Evolutionary conservation across 2,888 invertebrate genomes (phyloP).

Genomic region (Melikaiella ostensackeni): DNA sequence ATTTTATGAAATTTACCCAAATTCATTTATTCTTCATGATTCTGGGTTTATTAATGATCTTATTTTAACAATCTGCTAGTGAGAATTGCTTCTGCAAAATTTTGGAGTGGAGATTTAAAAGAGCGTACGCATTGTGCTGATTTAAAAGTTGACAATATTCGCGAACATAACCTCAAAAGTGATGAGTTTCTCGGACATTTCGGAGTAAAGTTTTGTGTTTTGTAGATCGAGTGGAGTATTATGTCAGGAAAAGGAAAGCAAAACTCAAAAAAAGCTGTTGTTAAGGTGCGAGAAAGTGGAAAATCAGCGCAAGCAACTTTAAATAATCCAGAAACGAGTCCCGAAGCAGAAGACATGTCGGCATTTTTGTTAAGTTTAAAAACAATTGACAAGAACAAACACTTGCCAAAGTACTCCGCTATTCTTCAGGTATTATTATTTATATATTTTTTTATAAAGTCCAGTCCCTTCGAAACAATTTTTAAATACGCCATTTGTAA

Average conservation of each 20-base stretch:
- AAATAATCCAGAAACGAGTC: slow-evolving; percentile 64
- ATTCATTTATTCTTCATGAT: background rate
- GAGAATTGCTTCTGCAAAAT: background rate
- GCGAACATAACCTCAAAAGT: background rate
- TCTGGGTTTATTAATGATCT: background rate
- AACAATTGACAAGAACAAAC: slow-evolving; percentile 83
- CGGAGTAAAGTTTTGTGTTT: background rate
- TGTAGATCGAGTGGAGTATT: background rate
- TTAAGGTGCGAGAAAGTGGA: slow-evolving; percentile 69
- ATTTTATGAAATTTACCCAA: background rate
- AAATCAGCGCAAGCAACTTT: slow-evolving; percentile 64
- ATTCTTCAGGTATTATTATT: slow-evolving; percentile 69
- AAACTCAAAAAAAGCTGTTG: slow-evolving; percentile 70
- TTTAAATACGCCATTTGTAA: background rate
- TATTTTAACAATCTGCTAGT: background rate
- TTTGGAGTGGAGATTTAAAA: background rate
- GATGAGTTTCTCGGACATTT: background rate
- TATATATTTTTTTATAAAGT: background rate
- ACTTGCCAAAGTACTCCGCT: slow-evolving; percentile 82
- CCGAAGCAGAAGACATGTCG: slow-evolving; percentile 67
- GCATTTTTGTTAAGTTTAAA: slow-evolving; percentile 82
- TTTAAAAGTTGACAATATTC: background rate
- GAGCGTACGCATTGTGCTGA: background rate
- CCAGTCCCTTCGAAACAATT: background rate
- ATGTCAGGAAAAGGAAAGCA: slow-evolving; percentile 76